Evolutionary conservation across 2,113 vertebrate genomes (phyloP).

Genomic region (Uropsilus gracilis): DNA sequence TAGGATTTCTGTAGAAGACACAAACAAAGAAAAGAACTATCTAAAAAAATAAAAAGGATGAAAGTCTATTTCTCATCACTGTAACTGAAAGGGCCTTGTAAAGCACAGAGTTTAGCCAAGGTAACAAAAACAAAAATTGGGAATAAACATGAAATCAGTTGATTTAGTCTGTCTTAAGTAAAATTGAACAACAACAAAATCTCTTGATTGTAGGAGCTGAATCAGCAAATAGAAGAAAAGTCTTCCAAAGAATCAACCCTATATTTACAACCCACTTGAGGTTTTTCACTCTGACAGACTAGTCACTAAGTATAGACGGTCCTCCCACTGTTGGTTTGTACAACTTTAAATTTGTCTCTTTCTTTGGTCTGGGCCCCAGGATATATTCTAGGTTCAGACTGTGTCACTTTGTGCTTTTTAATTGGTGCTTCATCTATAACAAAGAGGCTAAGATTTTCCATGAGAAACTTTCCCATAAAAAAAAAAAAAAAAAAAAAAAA

Average conservation of each 20-base stretch:
- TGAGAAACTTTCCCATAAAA: slow-evolving; percentile 73
- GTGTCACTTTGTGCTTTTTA: slow-evolving; percentile 73
- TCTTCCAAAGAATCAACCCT: slow-evolving; percentile 82
- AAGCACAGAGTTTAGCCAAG: slow-evolving; percentile 50
- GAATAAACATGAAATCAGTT: slow-evolving; percentile 76
- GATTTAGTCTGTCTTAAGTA: slow-evolving; percentile 78
- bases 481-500: too few species aligned
- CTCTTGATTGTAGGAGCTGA: slow-evolving; percentile 84
- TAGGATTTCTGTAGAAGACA: background rate
- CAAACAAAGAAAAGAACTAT: slow-evolving; percentile 47
- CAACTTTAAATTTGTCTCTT: slow-evolving; percentile 82
- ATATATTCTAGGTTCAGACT: slow-evolving; percentile 80
- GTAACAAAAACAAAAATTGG: slow-evolving; percentile 80
- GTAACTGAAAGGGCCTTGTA: slow-evolving; percentile 21
- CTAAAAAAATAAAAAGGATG: slow-evolving; percentile 24
- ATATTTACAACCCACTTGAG: slow-evolving; percentile 87
- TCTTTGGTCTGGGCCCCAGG: slow-evolving; percentile 79
- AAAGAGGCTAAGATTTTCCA: slow-evolving; percentile 72
- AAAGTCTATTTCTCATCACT: slow-evolving; percentile 63
- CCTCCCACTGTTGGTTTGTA: slow-evolving; percentile 85
- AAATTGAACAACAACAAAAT: slow-evolving; percentile 81
- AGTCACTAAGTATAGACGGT: slow-evolving; percentile 84
- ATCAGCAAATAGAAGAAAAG: slow-evolving; percentile 86
- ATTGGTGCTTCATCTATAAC: slow-evolving; percentile 53
- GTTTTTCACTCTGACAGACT: slow-evolving; percentile 83